These are phyloP conservation scores for Rostratula benghalensis DNA, from an alignment of 2,113 vertebrate species.

Conservation along the genomic window DNA sequence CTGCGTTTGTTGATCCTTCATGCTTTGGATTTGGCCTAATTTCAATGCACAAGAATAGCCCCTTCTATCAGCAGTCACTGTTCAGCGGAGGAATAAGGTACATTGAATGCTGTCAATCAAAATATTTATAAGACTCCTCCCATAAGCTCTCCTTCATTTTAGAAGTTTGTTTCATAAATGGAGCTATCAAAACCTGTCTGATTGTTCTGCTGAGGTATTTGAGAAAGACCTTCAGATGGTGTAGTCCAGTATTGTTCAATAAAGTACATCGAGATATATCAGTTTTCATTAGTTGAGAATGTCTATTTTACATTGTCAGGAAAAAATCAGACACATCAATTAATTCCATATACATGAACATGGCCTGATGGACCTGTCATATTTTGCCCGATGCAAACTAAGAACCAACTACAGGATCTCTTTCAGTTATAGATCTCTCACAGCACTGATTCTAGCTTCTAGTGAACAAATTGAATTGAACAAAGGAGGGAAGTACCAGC, in stretches of 20 bases:
- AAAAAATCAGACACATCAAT: not conserved
- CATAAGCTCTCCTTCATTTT: not conserved
- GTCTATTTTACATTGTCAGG: not conserved
- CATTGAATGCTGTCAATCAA: not conserved
- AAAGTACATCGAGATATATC: not conserved
- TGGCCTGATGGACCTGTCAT: not conserved
- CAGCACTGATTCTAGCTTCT: not conserved
- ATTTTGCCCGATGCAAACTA: not conserved
- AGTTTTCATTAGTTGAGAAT: not conserved
- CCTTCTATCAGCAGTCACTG: not conserved
- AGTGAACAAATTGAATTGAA: not conserved
- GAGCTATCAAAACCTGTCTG: not conserved
- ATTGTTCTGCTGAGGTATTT: not conserved
- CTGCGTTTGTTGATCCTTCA: not conserved
- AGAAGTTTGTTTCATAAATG: not conserved
- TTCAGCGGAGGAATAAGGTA: not conserved
- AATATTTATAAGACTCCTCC: not conserved
- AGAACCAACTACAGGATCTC: not conserved
- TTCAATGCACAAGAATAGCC: not conserved
- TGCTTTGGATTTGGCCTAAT: not conserved
- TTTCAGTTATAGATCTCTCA: not conserved
- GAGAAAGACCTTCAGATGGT: not conserved
- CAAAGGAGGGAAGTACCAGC: not conserved
- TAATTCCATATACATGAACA: not conserved
- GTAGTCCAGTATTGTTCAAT: not conserved